A percentile compares a stretch with the other conserved stretches of the same genome.
phyloP scores from a whole-genome alignment of 2,113 vertebrate genomes.

The Lates calcarifer region DNA sequence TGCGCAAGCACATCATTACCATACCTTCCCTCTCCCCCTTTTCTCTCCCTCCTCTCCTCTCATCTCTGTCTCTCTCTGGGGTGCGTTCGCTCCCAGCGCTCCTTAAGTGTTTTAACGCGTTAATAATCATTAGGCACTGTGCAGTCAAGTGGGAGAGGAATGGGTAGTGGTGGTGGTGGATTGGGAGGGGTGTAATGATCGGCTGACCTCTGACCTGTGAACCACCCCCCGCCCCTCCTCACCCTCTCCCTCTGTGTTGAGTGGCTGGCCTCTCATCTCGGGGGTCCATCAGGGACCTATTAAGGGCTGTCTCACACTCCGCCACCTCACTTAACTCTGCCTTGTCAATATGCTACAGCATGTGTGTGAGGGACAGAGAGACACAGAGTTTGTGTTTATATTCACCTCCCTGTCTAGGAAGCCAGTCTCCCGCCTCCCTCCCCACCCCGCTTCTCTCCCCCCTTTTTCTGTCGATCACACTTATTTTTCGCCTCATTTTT shows the following conservation, averaged over 20 bases:
- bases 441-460: neutral
- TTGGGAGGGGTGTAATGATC: constrained; percentile 70
- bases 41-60: constrained; percentile 48
- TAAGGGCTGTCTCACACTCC: constrained; percentile 81
- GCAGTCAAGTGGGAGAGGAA: constrained; percentile 76
- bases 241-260: constrained; percentile 63
- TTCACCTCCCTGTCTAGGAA: constrained; percentile 76
- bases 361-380: constrained; percentile 72
- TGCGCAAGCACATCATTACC: constrained; percentile 77
- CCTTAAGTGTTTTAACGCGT: constrained; percentile 86
- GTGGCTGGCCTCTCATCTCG: constrained; percentile 80
- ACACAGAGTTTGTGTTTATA: constrained; percentile 76
- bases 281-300: constrained; percentile 85
- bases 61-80: constrained; percentile 73
- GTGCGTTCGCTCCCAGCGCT: constrained; percentile 74
- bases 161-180: constrained; percentile 15
- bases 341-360: constrained; percentile 83
- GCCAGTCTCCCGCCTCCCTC: constrained; percentile 34
- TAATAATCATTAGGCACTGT: constrained; percentile 84
- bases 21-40: constrained; percentile 42
- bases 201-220: constrained; percentile 76
- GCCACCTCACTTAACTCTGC: constrained; percentile 81
- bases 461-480: constrained; percentile 68
- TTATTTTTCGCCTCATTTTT: constrained; percentile 65
- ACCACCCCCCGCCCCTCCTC: constrained; percentile 43